A percentile compares a stretch with the other conserved stretches of the same genome.
phyloP scores from a whole-genome alignment of 2,888 invertebrate species.

The Acleris laterana region DNA sequence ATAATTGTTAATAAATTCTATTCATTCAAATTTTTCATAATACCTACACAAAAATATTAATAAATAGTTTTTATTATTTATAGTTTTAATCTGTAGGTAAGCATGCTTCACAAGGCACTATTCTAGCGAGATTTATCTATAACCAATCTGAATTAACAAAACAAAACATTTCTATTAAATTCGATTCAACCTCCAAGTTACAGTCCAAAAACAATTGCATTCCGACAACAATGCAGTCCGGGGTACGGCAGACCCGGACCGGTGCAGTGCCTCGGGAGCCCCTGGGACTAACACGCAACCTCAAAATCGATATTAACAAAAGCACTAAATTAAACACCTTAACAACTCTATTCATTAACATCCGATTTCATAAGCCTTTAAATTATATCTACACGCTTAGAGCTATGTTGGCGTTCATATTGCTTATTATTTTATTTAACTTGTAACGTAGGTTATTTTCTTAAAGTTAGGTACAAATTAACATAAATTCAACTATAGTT shows the following conservation, averaged over 20 bases:
- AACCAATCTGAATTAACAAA: conserved; percentile 63
- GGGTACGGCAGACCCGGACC: conserved; percentile 6
- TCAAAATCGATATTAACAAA: conserved; percentile 52
- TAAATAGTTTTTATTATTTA: conserved; percentile 62
- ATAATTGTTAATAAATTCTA: conserved; percentile 46
- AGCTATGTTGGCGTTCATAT: conserved; percentile 78
- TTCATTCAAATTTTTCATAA: conserved; percentile 53
- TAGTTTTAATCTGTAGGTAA: conserved; percentile 65
- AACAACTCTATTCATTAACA: conserved; percentile 54
- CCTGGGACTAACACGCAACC: conserved; percentile 54
- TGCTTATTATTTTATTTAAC: conserved; percentile 61
- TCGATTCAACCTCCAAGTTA: conserved; percentile 77
- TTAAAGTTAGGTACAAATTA: conserved; percentile 35
- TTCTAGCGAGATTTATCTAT: conserved; percentile 74
- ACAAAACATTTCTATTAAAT: conserved; percentile 75
- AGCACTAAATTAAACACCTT: conserved; percentile 40
- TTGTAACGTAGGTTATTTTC: conserved; percentile 34
- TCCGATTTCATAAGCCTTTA: conserved; percentile 56
- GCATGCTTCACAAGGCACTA: conserved; percentile 84
- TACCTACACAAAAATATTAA: conserved; percentile 74
- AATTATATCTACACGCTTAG: conserved; percentile 60
- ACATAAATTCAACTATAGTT: conserved; percentile 25
- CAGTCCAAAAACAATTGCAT: conserved; percentile 76
- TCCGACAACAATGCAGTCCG: conserved; percentile 53
- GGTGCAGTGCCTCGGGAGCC: no score